These are phyloP conservation scores for Poeciliopsis turneri DNA, from an alignment of 2,797 vertebrate species.

Conservation along the genomic window DNA sequence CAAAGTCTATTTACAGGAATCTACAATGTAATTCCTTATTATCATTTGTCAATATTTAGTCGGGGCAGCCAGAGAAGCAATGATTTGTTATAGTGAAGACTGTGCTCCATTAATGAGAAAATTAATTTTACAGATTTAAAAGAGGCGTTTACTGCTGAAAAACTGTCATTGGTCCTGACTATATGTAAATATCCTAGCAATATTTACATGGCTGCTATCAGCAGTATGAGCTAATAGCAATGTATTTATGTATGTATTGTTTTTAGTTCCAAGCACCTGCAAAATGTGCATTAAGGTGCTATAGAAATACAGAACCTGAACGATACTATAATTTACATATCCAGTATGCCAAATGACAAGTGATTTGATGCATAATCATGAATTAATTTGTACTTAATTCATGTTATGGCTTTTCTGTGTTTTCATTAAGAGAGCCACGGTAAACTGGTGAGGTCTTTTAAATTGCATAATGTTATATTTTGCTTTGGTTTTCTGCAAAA, in stretches of 20 bases:
- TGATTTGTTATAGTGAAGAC: background rate
- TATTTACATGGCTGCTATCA: background rate
- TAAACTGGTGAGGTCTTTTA: background rate
- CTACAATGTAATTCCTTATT: slow-evolving; percentile 2
- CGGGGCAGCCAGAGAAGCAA: background rate
- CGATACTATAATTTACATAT: background rate
- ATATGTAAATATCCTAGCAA: background rate
- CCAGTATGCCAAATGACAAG: background rate
- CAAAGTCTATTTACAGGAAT: background rate
- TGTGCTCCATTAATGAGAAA: background rate
- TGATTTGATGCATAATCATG: background rate
- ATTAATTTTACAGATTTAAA: background rate
- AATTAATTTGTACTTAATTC: background rate
- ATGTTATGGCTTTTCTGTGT: background rate
- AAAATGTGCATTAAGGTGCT: background rate
- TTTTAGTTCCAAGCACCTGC: background rate
- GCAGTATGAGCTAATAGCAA: too few relatives aligned
- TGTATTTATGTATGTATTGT: background rate
- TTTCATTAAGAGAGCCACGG: background rate
- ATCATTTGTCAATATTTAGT: slow-evolving; percentile 11
- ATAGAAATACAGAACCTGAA: background rate
- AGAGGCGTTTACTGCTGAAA: background rate
- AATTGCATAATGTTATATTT: background rate
- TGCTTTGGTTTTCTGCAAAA: background rate
- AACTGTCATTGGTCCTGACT: background rate